Evolutionary conservation across 2,113 vertebrate species (phyloP).

Genomic region (Mola mola): DNA sequence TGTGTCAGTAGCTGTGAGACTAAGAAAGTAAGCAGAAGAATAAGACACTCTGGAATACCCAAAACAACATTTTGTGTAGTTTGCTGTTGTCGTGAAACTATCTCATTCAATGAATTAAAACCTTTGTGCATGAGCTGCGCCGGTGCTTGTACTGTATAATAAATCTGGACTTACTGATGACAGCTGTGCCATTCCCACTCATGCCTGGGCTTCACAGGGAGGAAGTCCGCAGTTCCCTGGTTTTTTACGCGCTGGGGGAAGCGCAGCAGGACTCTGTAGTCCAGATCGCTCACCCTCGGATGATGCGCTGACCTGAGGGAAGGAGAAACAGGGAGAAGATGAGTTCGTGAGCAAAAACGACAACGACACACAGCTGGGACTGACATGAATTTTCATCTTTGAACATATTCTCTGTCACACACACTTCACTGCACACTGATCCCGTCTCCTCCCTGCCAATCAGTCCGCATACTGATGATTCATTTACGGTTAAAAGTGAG

Average conservation of each 20-base stretch:
- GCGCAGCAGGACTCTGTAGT: slow-evolving; percentile 82
- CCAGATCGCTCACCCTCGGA: slow-evolving; percentile 73
- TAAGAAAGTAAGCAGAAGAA: background rate
- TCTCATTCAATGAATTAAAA: too few relatives aligned
- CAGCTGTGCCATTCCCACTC: slow-evolving; percentile 88
- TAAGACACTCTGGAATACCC: too few relatives aligned
- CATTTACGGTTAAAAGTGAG: slow-evolving; percentile 7
- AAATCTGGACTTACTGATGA: slow-evolving; percentile 78
- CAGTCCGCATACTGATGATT: slow-evolving; percentile 15
- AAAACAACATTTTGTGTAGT: too few relatives aligned
- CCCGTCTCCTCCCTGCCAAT: slow-evolving; percentile 1
- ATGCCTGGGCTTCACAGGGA: slow-evolving; percentile 82
- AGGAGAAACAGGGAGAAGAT: slow-evolving; percentile 9
- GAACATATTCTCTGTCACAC: background rate
- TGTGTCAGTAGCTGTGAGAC: too few relatives aligned
- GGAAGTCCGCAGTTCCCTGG: slow-evolving; percentile 84
- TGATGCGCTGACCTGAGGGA: slow-evolving; percentile 79
- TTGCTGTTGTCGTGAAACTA: too few relatives aligned
- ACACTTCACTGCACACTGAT: slow-evolving; percentile 10
- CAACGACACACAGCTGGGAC: background rate
- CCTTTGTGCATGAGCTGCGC: too few relatives aligned
- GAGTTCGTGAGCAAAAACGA: background rate
- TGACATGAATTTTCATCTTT: background rate
- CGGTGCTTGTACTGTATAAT: too few relatives aligned
- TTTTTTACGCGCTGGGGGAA: slow-evolving; percentile 88